These are phyloP conservation scores for Psammodynastes pulverulentus DNA, from an alignment of 2,113 vertebrate species.

Conservation along the genomic window DNA sequence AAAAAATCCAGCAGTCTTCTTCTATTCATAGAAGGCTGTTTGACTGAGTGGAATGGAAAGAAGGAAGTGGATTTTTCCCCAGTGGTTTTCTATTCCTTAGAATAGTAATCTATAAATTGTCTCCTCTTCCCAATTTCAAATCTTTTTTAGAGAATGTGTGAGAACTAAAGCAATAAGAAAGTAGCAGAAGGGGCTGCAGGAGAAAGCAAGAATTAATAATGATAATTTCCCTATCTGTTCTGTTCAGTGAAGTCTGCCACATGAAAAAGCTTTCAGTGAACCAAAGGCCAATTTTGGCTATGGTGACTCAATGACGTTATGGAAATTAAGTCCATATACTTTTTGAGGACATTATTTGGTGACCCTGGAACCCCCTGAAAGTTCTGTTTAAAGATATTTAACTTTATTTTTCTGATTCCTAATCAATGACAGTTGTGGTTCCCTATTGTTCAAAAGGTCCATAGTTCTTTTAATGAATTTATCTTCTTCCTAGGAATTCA, in stretches of 20 bases:
- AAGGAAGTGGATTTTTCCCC: neutral
- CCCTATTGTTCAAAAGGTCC: neutral
- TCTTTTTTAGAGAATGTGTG: neutral
- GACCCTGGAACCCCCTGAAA: neutral
- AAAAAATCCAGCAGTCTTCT: neutral
- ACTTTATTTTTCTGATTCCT: neutral
- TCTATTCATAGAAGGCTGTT: neutral
- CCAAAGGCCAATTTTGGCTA: neutral
- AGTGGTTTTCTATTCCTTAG: neutral
- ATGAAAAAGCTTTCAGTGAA: neutral
- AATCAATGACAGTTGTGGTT: neutral
- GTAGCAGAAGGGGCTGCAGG: neutral
- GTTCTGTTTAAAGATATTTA: neutral
- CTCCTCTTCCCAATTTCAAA: neutral
- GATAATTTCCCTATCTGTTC: neutral
- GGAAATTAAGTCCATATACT: neutral
- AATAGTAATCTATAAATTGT: neutral
- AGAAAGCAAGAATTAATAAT: neutral
- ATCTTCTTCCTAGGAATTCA: neutral
- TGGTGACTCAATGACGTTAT: neutral
- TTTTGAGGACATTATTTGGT: neutral
- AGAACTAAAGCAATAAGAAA: neutral
- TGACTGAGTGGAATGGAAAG: neutral
- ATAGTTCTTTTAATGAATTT: neutral
- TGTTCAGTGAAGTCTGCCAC: neutral